phyloP scores from a whole-genome alignment of 2,113 vertebrate species.

The Prochilodus magdalenae region DNA sequence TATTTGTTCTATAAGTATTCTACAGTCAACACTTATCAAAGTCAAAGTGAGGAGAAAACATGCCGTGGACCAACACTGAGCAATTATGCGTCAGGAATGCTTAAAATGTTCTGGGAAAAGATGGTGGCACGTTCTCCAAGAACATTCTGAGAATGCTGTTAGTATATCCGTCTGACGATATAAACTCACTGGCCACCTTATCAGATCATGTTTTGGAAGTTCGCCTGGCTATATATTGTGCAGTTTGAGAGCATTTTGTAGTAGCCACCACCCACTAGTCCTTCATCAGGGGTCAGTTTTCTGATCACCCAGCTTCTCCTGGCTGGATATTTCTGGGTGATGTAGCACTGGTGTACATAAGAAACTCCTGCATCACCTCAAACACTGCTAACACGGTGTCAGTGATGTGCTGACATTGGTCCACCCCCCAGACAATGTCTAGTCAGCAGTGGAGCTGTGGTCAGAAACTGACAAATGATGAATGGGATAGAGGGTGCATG shows the following conservation, averaged over 20 bases:
- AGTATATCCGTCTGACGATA: too few species aligned
- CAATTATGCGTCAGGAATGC: conserved; percentile 54
- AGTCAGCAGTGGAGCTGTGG: too few species aligned
- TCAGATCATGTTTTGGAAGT: too few species aligned
- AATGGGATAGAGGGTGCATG: too few species aligned
- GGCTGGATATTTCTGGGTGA: too few species aligned
- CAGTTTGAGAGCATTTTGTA: not conserved
- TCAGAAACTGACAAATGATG: too few species aligned
- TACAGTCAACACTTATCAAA: conserved; percentile 57
- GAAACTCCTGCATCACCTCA: not conserved
- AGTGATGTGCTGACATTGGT: too few species aligned
- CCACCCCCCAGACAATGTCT: too few species aligned
- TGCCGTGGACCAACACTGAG: conserved; percentile 34
- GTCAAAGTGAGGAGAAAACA: conserved; percentile 41
- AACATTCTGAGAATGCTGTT: conserved; percentile 24
- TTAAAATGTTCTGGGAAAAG: conserved; percentile 57
- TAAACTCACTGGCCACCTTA: too few species aligned
- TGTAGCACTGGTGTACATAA: not conserved
- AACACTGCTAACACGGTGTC: too few species aligned
- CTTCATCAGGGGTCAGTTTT: not conserved
- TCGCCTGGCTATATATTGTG: too few species aligned
- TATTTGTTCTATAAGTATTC: conserved; percentile 60
- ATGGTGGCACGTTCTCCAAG: conserved; percentile 7
- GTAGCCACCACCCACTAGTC: not conserved
- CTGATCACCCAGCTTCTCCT: too few species aligned